phyloP scores from a whole-genome alignment of 2,113 vertebrate genomes.

The Syngnathus typhle region DNA sequence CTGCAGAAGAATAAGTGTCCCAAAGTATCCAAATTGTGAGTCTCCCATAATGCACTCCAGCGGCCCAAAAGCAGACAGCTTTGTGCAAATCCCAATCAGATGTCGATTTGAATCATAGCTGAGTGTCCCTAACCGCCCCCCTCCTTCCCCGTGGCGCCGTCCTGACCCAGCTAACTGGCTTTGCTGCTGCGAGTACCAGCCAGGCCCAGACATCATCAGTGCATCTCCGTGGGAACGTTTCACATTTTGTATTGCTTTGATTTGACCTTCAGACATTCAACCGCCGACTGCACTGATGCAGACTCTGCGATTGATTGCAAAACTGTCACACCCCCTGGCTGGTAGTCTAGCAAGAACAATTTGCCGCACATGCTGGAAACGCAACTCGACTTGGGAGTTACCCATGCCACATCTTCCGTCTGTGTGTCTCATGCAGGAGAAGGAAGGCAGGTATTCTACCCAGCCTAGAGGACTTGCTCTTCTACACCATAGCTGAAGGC shows the following conservation, averaged over 20 bases:
- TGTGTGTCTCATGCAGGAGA: slow-evolving; percentile 73
- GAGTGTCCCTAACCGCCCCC: not conserved
- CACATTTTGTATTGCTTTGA: not conserved
- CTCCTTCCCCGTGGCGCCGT: not conserved
- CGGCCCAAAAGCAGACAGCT: slow-evolving; percentile 31
- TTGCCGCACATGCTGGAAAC: not conserved
- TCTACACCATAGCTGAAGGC: slow-evolving; percentile 98
- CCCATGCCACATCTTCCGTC: not conserved
- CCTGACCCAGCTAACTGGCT: slow-evolving; percentile 46
- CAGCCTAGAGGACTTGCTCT: slow-evolving; percentile 95
- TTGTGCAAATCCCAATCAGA: slow-evolving; percentile 49
- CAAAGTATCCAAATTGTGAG: not conserved
- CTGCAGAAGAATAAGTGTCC: not conserved
- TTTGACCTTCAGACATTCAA: not conserved
- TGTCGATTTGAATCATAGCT: slow-evolving; percentile 39
- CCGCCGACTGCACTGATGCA: not conserved
- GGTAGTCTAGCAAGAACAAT: not conserved
- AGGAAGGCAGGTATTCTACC: slow-evolving; percentile 89
- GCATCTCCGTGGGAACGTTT: not conserved
- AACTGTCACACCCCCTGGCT: not conserved
- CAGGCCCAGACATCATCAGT: not conserved
- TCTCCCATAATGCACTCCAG: slow-evolving; percentile 52
- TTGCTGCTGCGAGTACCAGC: slow-evolving; percentile 18
- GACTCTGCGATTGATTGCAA: not conserved
- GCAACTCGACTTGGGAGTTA: not conserved